Base-by-base conservation (phyloP, 37 sponge, comb jelly and placozoan genomes). In the Diacarnus erythraeanus region DNA sequence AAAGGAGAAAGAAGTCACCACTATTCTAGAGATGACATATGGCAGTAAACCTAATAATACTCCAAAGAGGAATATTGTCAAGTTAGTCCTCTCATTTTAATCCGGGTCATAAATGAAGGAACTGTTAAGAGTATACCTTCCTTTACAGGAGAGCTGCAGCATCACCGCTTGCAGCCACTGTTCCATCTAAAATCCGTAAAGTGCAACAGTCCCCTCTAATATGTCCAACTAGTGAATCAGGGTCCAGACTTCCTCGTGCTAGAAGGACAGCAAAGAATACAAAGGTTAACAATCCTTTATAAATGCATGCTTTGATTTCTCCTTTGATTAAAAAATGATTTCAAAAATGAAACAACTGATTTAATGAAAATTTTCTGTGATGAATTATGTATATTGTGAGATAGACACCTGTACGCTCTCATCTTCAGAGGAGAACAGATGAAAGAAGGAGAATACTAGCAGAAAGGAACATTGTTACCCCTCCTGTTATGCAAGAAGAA, bases 11-110 rank as follows among this genome's bases (percentile, higher is more conserved):
- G 83, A 64, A 5, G 86, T 78, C 65, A 84, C 42, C 0, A 85
- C 82, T 1, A 64, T 81, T 57, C 26, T 79, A 68, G 93, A 93
- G 69, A 93, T 88, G 86, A 83, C 61, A 18, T 93, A 85, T 43
- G 93, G 93, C 9, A 88, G 83, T 71, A 75, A 76, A 34, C 86
- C 93, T 5, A 56, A 37, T n/a, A n/a, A n/a, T 8, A 87, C 93
- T 8, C 93, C 93, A 15, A 39, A 68, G 30, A 80, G 77, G 43
- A 93, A 79, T 6, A 1, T 27, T 21, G 31, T 27, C 57, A 74
- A 74, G 74, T 74, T 9, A 74, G 74, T 42, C 4, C 37, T 8
- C 34, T 4, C 38, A 27, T 35, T 21, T 37, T 38, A 35, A 35
- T 33, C 15, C n/a, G 8, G 23, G 9, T 64, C 29, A 27, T 10